These are phyloP conservation scores for Aphaenogaster ashmeadi DNA, from an alignment of 1,140 invertebrate genomes.

Conservation along the genomic window DNA sequence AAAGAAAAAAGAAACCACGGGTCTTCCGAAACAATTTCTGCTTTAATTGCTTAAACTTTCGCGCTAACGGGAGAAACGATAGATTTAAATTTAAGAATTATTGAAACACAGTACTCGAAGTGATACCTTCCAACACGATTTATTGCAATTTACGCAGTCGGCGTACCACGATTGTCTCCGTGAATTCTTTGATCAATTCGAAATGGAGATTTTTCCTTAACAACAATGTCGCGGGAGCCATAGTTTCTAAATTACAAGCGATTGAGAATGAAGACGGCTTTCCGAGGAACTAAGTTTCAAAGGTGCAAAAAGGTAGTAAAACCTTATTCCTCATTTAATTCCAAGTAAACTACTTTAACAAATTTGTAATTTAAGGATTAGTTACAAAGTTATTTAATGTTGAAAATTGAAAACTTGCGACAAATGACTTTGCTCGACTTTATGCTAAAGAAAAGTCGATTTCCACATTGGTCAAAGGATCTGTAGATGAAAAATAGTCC, in stretches of 20 bases:
- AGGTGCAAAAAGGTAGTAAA: constrained; percentile 35
- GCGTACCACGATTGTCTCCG: not conserved
- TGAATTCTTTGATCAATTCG: not conserved
- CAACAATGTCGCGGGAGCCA: not conserved
- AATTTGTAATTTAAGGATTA: constrained; percentile 45
- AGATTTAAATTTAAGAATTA: constrained; percentile 3
- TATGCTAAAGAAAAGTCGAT: not conserved
- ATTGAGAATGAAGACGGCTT: constrained; percentile 4
- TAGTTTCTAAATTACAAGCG: constrained; percentile 7
- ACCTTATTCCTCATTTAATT: constrained; percentile 48
- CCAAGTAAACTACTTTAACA: constrained; percentile 35
- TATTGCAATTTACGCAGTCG: not conserved
- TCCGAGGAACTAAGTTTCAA: constrained; percentile 13
- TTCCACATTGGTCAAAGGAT: not conserved
- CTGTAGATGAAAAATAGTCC: not conserved
- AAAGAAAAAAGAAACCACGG: not conserved
- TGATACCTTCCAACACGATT: not conserved
- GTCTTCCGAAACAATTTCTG: constrained; percentile 26
- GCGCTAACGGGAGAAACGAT: not conserved
- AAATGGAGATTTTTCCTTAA: constrained; percentile 17
- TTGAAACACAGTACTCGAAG: not conserved
- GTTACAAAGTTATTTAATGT: constrained; percentile 44
- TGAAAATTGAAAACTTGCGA: constrained; percentile 42
- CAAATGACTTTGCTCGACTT: constrained; percentile 30
- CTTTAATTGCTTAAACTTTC: constrained; percentile 5